A percentile compares a stretch with the other conserved stretches of the same genome.
phyloP scores from a whole-genome alignment of 2,113 vertebrate species.

The Zapus hudsonius region DNA sequence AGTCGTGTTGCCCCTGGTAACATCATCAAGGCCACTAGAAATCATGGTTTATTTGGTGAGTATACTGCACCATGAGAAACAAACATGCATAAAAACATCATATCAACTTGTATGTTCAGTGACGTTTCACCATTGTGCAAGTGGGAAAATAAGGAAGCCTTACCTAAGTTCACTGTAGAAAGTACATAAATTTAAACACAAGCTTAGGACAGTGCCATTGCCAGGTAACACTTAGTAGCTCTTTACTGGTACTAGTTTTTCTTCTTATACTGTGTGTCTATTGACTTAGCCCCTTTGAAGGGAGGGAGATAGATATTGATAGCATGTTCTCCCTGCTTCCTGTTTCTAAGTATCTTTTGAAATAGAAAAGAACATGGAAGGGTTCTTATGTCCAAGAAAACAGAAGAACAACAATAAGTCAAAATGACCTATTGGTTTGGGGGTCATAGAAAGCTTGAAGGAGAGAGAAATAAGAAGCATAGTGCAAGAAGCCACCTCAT shows the following conservation, averaged over 20 bases:
- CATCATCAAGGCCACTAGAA: neutral
- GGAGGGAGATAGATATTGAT: neutral
- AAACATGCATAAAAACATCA: neutral
- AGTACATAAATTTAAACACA: slow-evolving; percentile 12
- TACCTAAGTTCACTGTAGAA: neutral
- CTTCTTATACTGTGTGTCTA: neutral
- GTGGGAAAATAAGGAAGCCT: slow-evolving; percentile 13
- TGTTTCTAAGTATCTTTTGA: slow-evolving; percentile 3
- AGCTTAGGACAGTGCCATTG: neutral
- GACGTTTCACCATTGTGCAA: neutral
- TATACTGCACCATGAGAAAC: neutral
- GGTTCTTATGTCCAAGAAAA: neutral
- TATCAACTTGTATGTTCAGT: neutral
- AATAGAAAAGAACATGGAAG: neutral
- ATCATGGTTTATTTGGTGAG: neutral
- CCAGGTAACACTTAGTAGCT: neutral
- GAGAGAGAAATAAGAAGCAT: neutral
- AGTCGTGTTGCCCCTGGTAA: neutral
- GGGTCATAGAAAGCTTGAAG: neutral
- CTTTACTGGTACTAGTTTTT: neutral
- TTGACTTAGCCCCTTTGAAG: neutral
- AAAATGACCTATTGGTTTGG: slow-evolving; percentile 1
- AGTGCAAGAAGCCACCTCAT: neutral
- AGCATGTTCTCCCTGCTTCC: neutral
- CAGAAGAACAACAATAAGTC: neutral